Percentiles rank a stretch among this genome's conserved stretches.
Evolutionary conservation across 1,140 invertebrate species (phyloP).

Genomic region (Drosophila jambulina): DNA sequence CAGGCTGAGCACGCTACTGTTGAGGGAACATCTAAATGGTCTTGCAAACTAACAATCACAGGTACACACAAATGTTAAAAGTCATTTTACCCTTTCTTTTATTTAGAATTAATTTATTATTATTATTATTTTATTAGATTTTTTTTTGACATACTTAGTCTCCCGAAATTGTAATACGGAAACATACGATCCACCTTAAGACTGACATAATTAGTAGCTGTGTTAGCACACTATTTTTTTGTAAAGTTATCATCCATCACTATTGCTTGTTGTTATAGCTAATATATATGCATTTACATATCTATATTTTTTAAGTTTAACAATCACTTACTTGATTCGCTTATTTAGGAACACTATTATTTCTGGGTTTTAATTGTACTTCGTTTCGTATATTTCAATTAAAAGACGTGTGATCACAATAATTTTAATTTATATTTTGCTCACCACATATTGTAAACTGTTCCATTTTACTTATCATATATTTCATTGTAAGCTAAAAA

Average conservation of each 20-base stretch:
- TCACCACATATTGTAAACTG: no score
- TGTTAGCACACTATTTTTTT: not conserved
- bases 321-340: not conserved
- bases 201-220: not conserved
- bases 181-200: no score
- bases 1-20: conserved; percentile 98
- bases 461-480: not conserved
- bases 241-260: not conserved
- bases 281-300: not conserved
- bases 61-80: conserved; percentile 87
- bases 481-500: not conserved
- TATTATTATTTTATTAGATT: not conserved
- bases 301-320: not conserved
- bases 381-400: not conserved
- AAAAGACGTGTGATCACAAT: not conserved
- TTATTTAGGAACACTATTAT: not conserved
- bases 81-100: conserved; percentile 5
- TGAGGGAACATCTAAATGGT: conserved; percentile 99
- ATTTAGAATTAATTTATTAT: conserved; percentile 20
- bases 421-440: not conserved
- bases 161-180: not conserved
- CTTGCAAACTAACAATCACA: conserved; percentile 99
- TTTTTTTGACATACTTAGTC: not conserved
- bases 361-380: not conserved
- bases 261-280: not conserved